phyloP scores from a whole-genome alignment of 2,113 vertebrate species.

The Bufo bufo region DNA sequence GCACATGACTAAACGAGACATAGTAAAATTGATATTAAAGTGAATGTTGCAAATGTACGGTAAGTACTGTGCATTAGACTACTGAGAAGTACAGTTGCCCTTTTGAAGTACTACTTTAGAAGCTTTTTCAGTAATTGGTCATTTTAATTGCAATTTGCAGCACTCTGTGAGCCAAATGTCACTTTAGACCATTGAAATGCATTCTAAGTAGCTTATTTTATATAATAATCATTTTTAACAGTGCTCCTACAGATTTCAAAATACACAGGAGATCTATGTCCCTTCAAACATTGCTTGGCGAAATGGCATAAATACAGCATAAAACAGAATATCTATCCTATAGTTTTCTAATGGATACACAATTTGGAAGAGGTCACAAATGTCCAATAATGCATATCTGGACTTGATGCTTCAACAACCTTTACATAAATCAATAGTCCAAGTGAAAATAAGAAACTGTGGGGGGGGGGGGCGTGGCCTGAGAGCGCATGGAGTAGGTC shows the following conservation, averaged over 20 bases:
- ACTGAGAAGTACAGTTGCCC: neutral
- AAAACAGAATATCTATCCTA: neutral
- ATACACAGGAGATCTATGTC: neutral
- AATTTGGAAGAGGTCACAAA: neutral
- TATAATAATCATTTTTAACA: slow-evolving; percentile 9
- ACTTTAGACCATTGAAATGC: neutral
- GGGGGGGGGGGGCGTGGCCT: no score
- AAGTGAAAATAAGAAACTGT: no score
- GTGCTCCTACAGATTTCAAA: neutral
- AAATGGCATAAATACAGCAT: neutral
- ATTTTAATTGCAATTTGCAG: slow-evolving; percentile 30
- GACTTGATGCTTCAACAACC: no score
- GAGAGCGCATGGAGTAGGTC: no score
- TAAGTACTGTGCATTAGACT: neutral
- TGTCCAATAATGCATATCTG: no score
- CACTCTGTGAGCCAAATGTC: slow-evolving; percentile 14
- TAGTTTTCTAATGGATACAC: neutral
- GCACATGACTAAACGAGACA: neutral
- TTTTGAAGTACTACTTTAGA: slow-evolving; percentile 31
- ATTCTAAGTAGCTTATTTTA: slow-evolving; percentile 2
- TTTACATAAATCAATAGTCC: no score
- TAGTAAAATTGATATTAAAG: neutral
- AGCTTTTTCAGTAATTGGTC: slow-evolving; percentile 28
- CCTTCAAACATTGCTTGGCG: neutral
- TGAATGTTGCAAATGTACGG: neutral